phyloP scores from a whole-genome alignment of 92 coral and sea anemone species.

The Umimayanthus kanabou region DNA sequence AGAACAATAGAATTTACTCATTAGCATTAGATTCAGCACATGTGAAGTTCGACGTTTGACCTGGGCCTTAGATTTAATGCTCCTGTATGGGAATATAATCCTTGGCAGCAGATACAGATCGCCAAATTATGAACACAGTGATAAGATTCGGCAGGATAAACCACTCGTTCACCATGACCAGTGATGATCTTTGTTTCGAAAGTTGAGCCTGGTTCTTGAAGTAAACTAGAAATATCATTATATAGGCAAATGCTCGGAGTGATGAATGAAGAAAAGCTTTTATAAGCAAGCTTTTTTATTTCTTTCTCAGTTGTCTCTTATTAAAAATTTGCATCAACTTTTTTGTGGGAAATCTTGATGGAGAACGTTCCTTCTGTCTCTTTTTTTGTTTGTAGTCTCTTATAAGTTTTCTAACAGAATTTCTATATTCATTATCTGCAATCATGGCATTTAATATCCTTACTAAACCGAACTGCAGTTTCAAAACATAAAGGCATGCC shows the following conservation, averaged over 20 bases:
- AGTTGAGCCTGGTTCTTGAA: too few relatives aligned
- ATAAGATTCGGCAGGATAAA: too few relatives aligned
- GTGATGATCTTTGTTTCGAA: too few relatives aligned
- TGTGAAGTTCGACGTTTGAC: too few relatives aligned
- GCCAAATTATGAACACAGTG: too few relatives aligned
- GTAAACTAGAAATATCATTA: too few relatives aligned
- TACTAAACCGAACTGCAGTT: constrained; percentile 26
- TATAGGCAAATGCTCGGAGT: constrained; percentile 21
- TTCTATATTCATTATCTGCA: constrained; percentile 16
- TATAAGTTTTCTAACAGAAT: constrained; percentile 30
- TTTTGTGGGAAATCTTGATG: constrained; percentile 38
- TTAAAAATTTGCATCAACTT: constrained; percentile 34
- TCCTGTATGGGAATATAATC: too few relatives aligned
- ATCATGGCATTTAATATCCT: constrained; percentile 37
- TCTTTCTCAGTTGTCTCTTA: constrained; percentile 19
- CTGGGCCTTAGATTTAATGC: too few relatives aligned
- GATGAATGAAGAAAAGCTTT: constrained; percentile 23
- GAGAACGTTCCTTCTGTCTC: constrained; percentile 18
- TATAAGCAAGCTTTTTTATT: constrained; percentile 25
- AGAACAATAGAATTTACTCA: too few relatives aligned
- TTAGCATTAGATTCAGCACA: too few relatives aligned
- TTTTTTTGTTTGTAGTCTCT: constrained; percentile 20
- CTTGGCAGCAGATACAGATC: too few relatives aligned
- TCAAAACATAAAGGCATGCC: constrained; percentile 33
- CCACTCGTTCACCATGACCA: too few relatives aligned